These are phyloP conservation scores for Onychomys leucogaster DNA, from an alignment of 2,797 vertebrate genomes.

Conservation along the genomic window DNA sequence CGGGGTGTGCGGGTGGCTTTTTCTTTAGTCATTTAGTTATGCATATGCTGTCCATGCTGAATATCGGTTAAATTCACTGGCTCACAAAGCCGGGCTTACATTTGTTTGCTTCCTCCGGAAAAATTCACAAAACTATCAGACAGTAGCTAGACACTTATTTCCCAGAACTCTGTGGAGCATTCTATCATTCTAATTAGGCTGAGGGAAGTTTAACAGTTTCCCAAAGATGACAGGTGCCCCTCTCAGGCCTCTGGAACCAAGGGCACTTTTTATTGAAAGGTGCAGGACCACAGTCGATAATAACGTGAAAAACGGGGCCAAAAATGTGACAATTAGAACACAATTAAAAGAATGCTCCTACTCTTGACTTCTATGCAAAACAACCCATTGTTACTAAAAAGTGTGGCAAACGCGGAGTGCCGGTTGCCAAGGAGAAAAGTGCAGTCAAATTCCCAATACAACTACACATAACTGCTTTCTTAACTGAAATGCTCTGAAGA, in stretches of 20 bases:
- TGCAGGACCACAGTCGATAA: neutral
- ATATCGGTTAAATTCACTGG: too few relatives aligned
- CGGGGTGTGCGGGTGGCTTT: too few relatives aligned
- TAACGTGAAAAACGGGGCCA: neutral
- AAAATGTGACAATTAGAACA: neutral
- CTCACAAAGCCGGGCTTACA: too few relatives aligned
- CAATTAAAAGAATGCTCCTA: neutral
- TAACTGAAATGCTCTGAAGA: neutral
- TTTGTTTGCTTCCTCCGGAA: too few relatives aligned
- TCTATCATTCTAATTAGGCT: neutral
- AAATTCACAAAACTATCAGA: too few relatives aligned
- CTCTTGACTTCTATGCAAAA: neutral
- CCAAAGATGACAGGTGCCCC: neutral
- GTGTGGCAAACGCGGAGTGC: neutral
- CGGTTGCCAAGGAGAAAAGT: neutral
- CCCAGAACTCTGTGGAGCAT: neutral
- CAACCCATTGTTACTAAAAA: neutral
- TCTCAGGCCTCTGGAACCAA: neutral
- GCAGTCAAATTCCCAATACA: neutral
- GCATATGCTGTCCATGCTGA: too few relatives aligned
- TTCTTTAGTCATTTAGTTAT: too few relatives aligned
- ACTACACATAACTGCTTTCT: neutral
- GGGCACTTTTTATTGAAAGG: neutral
- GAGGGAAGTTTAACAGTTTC: neutral
- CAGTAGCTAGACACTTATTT: too few relatives aligned